These are phyloP conservation scores for Erebia ligea DNA, from an alignment of 2,888 invertebrate species.

Conservation along the genomic window DNA sequence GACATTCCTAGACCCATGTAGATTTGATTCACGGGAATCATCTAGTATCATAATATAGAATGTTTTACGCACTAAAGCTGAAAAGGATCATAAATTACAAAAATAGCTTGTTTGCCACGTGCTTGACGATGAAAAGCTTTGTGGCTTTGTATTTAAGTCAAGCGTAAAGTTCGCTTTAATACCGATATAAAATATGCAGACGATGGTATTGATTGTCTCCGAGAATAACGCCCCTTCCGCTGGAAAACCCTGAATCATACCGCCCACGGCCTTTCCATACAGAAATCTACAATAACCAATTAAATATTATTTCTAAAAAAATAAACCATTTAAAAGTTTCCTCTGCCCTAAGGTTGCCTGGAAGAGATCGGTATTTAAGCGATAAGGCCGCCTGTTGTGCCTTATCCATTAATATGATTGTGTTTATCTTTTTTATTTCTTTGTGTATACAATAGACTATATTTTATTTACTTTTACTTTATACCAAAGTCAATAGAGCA, in stretches of 20 bases:
- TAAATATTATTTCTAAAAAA: not conserved
- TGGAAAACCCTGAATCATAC: conserved; percentile 51
- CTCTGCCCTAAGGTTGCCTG: too few species aligned
- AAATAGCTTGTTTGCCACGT: conserved; percentile 7
- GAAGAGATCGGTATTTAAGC: too few species aligned
- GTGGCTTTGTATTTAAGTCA: conserved; percentile 26
- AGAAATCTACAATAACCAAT: not conserved
- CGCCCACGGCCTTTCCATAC: conserved; percentile 24
- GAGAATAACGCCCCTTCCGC: conserved; percentile 70
- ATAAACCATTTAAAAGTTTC: too few species aligned
- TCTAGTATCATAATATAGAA: too few species aligned
- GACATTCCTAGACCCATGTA: too few species aligned
- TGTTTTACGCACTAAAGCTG: not conserved
- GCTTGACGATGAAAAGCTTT: conserved; percentile 11
- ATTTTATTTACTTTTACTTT: too few species aligned
- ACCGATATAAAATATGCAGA: conserved; percentile 78
- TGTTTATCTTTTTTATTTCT: too few species aligned
- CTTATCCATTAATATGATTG: too few species aligned
- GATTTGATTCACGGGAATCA: too few species aligned
- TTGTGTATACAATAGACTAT: too few species aligned
- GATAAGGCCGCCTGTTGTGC: too few species aligned
- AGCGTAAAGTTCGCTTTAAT: conserved; percentile 48
- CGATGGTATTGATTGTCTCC: conserved; percentile 77
- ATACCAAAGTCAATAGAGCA: too few species aligned
- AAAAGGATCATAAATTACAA: conserved; percentile 1